phyloP scores from a whole-genome alignment of 2,888 invertebrate species.

The Epinotia demarniana region DNA sequence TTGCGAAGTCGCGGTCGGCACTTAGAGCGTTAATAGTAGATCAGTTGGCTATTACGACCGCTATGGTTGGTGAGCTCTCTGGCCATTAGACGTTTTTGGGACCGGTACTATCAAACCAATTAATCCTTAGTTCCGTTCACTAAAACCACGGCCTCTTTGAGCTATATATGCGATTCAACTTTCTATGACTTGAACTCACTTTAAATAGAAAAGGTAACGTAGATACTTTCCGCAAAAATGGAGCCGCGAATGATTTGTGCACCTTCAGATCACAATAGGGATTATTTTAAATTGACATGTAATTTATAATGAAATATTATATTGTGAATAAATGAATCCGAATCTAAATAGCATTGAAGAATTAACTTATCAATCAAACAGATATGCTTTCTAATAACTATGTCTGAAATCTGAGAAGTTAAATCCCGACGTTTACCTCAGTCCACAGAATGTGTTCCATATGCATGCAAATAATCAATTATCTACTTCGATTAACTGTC shows the following conservation, averaged over 20 bases:
- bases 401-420: not conserved
- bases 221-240: not conserved
- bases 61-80: not conserved
- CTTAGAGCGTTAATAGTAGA: conserved; percentile 15
- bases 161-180: not conserved
- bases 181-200: not conserved
- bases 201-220: not conserved
- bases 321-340: no score
- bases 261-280: no score
- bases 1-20: not conserved
- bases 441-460: not conserved
- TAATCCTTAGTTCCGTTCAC: no score
- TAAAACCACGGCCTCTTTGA: no score
- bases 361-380: no score
- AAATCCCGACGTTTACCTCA: not conserved
- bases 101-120: not conserved
- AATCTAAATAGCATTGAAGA: no score
- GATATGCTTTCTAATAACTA: no score
- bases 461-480: conserved; percentile 1
- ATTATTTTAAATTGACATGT: no score
- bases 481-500: conserved; percentile 7
- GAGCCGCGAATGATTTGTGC: no score
- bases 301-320: no score
- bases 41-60: conserved; percentile 3
- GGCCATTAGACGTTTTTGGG: conserved; percentile 14